A percentile compares a stretch with the other conserved stretches of the same genome.
These are phyloP conservation scores for Larimichthys polyactis DNA, from an alignment of 2,113 vertebrate genomes.

Conservation along the genomic window DNA sequence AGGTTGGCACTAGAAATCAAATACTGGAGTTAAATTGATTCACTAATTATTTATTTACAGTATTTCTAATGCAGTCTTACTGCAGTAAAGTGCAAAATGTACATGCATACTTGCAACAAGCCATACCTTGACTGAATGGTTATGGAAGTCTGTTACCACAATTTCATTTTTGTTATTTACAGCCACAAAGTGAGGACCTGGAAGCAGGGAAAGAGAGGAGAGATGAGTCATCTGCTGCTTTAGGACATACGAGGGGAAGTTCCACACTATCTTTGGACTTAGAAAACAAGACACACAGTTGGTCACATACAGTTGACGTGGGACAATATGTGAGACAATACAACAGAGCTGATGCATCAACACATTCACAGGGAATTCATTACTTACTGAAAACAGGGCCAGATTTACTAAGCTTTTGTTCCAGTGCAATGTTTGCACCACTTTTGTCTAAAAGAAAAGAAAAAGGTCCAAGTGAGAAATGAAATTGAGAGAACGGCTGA, in stretches of 20 bases:
- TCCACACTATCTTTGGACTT: conserved; percentile 57
- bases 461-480: conserved; percentile 73
- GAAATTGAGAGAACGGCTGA: conserved; percentile 39
- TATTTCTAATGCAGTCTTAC: background rate
- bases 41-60: conserved; percentile 3
- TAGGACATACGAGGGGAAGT: conserved; percentile 46
- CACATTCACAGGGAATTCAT: conserved; percentile 57
- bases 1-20: background rate
- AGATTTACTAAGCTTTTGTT: conserved; percentile 87
- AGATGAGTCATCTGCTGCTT: conserved; percentile 52
- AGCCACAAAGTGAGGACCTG: conserved; percentile 97
- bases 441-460: conserved; percentile 84
- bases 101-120: background rate
- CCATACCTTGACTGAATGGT: conserved; percentile 97
- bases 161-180: conserved; percentile 99
- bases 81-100: background rate
- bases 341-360: conserved; percentile 49
- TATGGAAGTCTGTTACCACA: conserved; percentile 97
- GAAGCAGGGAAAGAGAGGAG: conserved; percentile 38
- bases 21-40: background rate
- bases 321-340: conserved; percentile 38
- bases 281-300: conserved; percentile 33
- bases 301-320: conserved; percentile 41
- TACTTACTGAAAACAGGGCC: conserved; percentile 87
- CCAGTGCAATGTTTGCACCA: conserved; percentile 83